Base-by-base conservation (phyloP, 2,888 invertebrate species). In the Orthonevra nobilis region DNA sequence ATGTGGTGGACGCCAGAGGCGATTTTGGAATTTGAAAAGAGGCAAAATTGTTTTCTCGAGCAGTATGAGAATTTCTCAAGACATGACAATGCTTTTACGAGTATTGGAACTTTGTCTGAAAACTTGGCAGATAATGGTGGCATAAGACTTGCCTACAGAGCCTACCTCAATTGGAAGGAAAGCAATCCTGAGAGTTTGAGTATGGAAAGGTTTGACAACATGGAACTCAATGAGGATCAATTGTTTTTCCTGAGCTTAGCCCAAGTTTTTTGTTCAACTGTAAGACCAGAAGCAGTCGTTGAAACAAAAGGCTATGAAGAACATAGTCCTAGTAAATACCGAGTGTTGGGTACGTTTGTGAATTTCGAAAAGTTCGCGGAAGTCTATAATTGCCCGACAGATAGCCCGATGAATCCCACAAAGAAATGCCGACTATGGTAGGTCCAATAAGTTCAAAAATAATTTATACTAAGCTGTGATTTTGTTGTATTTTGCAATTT, bases 101-200 rank as follows among this genome's bases (percentile, higher is more conserved):
- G 81, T 1, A 73, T 81, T 23, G 58, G 46, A 19, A 63, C 74
- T 2, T 30, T 77, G 6, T 58, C 70, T 26, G 83, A 83, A 56
- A 83, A 83, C 63, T 72, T 83, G 6, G 82, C 83, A 0, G 83
- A 83, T 38, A 82, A 83, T 48, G 82, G 82, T n/a, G 84, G 83
- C 0, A 7, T 83, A 1, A 69, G 82, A 3, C 66, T 81, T 20
- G 79, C 82, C 1, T 84, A 77, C 46, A 75, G 48, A 6, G 82
- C 81, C 0, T 83, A 82, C 30, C 34, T n/a, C 3, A 82, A 77
- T 6, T 83, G 82, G 83, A 46, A 69, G 14, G 20, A 77, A n/a
- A 17, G 7, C 15, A 74, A 74, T 19, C 50, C 40, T 0, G 23
- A 61, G 9, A 28, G 44, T 1, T 44, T 6, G 0, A 6, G 3